Conservation (phyloP, 2,888 invertebrate species). For the Oscheius sp. region DNA sequence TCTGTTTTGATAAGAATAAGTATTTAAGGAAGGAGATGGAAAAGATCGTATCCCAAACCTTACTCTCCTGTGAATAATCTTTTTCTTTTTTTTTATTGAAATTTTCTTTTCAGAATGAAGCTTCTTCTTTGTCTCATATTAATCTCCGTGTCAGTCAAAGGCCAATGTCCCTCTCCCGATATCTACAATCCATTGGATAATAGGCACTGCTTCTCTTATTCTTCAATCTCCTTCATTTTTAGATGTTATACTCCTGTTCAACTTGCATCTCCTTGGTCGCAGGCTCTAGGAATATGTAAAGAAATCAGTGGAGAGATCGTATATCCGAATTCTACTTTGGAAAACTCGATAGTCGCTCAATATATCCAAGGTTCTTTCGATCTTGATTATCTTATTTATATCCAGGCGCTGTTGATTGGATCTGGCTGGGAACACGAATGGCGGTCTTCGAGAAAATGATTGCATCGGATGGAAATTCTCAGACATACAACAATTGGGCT, state of each 20-base stretch:
- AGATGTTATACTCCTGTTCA: constrained; percentile 2
- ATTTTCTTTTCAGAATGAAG: background rate
- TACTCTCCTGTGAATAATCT: too few relatives aligned
- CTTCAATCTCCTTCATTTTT: too few relatives aligned
- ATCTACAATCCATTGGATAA: constrained; percentile 2
- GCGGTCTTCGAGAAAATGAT: background rate
- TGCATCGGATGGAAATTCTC: background rate
- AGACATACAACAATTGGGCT: background rate
- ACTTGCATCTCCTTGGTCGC: background rate
- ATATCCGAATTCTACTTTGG: background rate
- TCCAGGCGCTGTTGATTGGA: background rate
- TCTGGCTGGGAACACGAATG: constrained; percentile 4
- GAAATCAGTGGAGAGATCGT: constrained; percentile 1
- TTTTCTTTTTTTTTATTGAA: too few relatives aligned
- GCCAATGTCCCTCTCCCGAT: constrained; percentile 2
- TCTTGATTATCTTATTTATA: too few relatives aligned
- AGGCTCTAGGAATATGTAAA: background rate
- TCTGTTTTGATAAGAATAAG: background rate
- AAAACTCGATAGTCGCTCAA: background rate
- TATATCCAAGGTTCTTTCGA: background rate
- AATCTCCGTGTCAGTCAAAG: background rate
- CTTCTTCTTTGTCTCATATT: background rate
- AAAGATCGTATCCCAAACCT: too few relatives aligned
- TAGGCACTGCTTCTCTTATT: too few relatives aligned
- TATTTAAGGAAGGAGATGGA: background rate